Conservation (phyloP, 37 sponge, comb jelly and placozoan species). For the Halisarca cf. caerulea region DNA sequence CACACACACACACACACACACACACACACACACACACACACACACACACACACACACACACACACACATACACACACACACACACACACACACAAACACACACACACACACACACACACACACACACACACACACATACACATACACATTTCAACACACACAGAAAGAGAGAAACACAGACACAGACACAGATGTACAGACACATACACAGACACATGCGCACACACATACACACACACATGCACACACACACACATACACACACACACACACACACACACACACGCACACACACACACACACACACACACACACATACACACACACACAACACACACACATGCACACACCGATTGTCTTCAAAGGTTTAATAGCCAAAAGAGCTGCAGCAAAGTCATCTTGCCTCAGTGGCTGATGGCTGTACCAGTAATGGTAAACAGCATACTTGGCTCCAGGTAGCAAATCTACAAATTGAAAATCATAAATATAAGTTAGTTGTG, state of each 20-base stretch:
- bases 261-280: conserved; percentile 20
- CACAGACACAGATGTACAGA: neutral
- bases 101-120: conserved; percentile 12
- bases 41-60: conserved; percentile 17
- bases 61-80: conserved; percentile 21
- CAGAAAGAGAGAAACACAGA: neutral
- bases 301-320: conserved; percentile 9
- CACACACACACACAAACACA: conserved; percentile 21
- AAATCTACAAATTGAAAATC: no score
- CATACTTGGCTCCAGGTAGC: no score
- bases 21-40: conserved; percentile 8
- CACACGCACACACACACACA: conserved; percentile 2
- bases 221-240: conserved; percentile 19
- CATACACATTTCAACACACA: neutral
- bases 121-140: conserved; percentile 1
- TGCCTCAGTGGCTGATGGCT: neutral
- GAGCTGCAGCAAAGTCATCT: neutral
- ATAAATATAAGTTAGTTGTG: no score
- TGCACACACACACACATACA: conserved; percentile 15
- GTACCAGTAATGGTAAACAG: neutral
- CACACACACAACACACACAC: conserved; percentile 22
- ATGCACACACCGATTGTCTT: neutral
- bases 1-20: neutral
- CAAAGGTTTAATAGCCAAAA: neutral
- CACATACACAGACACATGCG: neutral